Base-by-base conservation (phyloP, 2,888 invertebrate species). In the Bruchidius siliquastri region DNA sequence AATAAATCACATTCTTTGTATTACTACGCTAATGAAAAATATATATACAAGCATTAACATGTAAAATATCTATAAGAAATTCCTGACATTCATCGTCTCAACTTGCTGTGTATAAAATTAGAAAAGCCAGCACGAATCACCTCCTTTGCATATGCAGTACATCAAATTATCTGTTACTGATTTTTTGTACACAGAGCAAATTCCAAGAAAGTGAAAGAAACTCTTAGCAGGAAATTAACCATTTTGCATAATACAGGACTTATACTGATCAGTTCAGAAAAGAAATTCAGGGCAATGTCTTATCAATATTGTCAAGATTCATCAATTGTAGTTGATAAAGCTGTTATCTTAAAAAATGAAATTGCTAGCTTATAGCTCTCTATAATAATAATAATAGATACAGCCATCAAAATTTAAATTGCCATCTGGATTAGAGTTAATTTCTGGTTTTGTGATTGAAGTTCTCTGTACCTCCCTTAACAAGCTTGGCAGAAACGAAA, bases 1-100 rank as follows among this genome's bases (percentile, higher is more conserved):
- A 76, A 78, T 79, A 81, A 80, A 81, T 82, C 80, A 79, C 79
- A 81, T 79, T 74, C 79, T 76, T 74, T 77, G 77, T 74, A 71
- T 79, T 80, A 81, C 79, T 81, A 77, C 81, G 80, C 76, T 78
- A 76, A 77, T 76, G 76, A 77, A 75, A 78, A 78, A 77, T 78
- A 68, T 78, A 79, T 77, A 74, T 73, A 77, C 71, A 76, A 76
- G 76, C 73, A 76, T 70, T 68, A 68, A 68, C 68, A 68, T 67
- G 21, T 68, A 68, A 21, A 21, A 21, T 68, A 68, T 68, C 22
- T 21, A 22, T 21, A 6, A 68, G 22, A 68, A 21, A 68, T 21
- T 68, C 68, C 22, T 68, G 68, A 21, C 22, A 68, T 21, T 68
- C 22, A 21, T 68, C 20, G 4, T 8, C 22, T 21, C 68, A 68